Evolutionary conservation across 1,140 invertebrate genomes (phyloP).

Genomic region (Parasteatoda tepidariorum): DNA sequence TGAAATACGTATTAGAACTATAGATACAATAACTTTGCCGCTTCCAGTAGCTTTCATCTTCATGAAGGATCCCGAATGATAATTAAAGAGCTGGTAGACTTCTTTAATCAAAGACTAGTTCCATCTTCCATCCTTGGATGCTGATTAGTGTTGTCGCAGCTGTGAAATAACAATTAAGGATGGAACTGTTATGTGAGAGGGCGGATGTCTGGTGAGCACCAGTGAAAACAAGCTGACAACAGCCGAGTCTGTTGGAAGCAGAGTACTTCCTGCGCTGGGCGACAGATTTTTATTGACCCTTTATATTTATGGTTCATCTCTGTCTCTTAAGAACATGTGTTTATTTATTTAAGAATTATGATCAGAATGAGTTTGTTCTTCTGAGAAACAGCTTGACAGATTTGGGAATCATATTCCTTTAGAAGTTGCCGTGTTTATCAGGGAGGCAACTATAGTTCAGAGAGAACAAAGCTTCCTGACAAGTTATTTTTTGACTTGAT

Average conservation of each 20-base stretch:
- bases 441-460: too few relatives aligned
- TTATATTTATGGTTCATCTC: not conserved
- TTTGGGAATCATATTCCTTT: too few relatives aligned
- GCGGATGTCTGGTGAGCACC: not conserved
- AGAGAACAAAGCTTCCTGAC: too few relatives aligned
- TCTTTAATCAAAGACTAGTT: too few relatives aligned
- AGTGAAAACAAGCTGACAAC: not conserved
- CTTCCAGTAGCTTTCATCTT: too few relatives aligned
- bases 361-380: not conserved
- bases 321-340: not conserved
- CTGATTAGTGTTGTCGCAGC: not conserved
- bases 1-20: too few relatives aligned
- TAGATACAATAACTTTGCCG: too few relatives aligned
- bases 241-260: not conserved
- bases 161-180: not conserved
- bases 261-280: not conserved
- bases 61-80: too few relatives aligned
- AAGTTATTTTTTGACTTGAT: not conserved
- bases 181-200: not conserved
- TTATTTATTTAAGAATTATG: not conserved
- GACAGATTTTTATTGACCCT: not conserved
- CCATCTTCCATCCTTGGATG: not conserved
- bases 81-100: too few relatives aligned
- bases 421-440: too few relatives aligned
- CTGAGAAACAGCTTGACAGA: not conserved